Conservation (phyloP, 1,140 invertebrate species). For the Liolophura sinensis region DNA sequence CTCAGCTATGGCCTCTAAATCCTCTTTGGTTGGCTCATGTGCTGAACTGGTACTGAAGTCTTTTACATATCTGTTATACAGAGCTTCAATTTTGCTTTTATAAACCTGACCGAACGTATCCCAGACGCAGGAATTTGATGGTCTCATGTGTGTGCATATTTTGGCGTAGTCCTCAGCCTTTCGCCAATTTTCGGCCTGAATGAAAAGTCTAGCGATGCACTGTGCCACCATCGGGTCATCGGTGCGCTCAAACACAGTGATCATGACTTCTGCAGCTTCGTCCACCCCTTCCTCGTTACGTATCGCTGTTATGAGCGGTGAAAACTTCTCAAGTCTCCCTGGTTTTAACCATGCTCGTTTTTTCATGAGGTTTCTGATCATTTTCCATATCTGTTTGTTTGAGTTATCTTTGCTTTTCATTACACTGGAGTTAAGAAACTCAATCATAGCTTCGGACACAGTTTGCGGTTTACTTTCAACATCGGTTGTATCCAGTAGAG, state of each 20-base stretch:
- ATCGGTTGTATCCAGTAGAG: background rate
- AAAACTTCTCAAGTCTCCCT: constrained; percentile 23
- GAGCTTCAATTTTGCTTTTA: constrained; percentile 18
- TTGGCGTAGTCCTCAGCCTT: constrained; percentile 24
- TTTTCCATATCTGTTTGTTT: constrained; percentile 14
- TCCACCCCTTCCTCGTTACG: constrained; percentile 19
- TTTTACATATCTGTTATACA: constrained; percentile 15
- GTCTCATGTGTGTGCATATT: constrained; percentile 16
- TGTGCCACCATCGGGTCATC: constrained; percentile 32
- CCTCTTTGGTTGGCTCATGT: background rate
- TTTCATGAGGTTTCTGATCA: constrained; percentile 27
- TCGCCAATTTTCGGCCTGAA: constrained; percentile 26
- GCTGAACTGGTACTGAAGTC: constrained; percentile 1
- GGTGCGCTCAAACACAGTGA: constrained; percentile 19
- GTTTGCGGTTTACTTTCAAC: no score
- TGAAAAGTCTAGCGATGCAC: constrained; percentile 30
- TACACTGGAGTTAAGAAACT: constrained; percentile 14
- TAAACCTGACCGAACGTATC: constrained; percentile 35
- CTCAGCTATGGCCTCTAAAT: constrained; percentile 13
- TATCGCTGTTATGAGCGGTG: constrained; percentile 22
- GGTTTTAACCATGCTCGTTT: constrained; percentile 17
- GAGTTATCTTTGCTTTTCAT: constrained; percentile 12
- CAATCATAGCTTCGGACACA: constrained; percentile 13
- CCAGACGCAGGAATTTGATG: constrained; percentile 32
- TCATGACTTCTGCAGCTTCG: constrained; percentile 18